Evolutionary conservation across 2,113 vertebrate genomes (phyloP).

Genomic region (Kobus ellipsiprymnus): DNA sequence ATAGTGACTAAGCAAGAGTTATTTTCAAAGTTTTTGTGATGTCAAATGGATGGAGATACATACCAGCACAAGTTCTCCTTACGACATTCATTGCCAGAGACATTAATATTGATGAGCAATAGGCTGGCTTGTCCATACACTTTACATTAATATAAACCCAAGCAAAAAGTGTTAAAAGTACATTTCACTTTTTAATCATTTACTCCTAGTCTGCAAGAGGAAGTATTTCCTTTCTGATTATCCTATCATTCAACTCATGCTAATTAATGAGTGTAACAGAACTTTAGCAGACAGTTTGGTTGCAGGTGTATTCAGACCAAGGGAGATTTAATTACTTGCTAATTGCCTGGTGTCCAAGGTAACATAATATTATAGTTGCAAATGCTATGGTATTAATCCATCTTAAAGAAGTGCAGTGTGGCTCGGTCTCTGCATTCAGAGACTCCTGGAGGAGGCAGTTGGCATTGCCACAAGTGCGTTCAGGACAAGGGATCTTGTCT

Average conservation of each 20-base stretch:
- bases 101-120: constrained; percentile 22
- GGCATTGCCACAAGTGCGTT: constrained; percentile 19
- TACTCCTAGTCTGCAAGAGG: constrained; percentile 1
- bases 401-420: constrained; percentile 13
- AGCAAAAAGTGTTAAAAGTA: constrained; percentile 9
- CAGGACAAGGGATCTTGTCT: background rate
- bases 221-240: constrained; percentile 63
- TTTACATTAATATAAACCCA: background rate
- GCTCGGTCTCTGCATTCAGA: background rate
- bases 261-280: constrained; percentile 63
- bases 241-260: constrained; percentile 65
- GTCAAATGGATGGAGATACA: background rate
- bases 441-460: constrained; percentile 27
- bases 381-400: constrained; percentile 62
- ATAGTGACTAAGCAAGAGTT: background rate
- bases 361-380: constrained; percentile 59
- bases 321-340: constrained; percentile 71
- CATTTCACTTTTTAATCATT: constrained; percentile 21
- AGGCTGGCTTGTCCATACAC: background rate
- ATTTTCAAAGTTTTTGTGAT: background rate
- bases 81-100: background rate
- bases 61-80: background rate
- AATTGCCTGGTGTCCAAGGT: constrained; percentile 70
- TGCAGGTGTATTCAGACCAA: constrained; percentile 62
- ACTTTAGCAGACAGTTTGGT: constrained; percentile 52